A percentile compares a stretch with the other conserved stretches of the same genome.
These are phyloP conservation scores for Lophura swinhoii DNA, from an alignment of 2,797 vertebrate genomes.

Conservation along the genomic window DNA sequence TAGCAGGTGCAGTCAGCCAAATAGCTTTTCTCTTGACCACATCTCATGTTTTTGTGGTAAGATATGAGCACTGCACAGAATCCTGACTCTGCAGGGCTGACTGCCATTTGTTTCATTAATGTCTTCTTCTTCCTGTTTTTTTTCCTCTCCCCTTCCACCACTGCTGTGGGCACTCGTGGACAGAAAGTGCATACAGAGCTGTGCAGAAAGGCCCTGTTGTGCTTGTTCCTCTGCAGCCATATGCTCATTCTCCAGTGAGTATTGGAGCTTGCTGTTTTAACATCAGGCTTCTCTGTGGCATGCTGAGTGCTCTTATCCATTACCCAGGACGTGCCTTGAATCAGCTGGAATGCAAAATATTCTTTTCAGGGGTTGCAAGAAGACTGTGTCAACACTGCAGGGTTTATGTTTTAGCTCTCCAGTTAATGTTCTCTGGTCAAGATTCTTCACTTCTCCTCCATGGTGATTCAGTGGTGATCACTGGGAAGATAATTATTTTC, in stretches of 20 bases:
- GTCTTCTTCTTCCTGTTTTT: background rate
- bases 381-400: conserved; percentile 14
- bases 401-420: conserved; percentile 18
- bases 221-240: background rate
- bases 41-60: background rate
- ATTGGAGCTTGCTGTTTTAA: background rate
- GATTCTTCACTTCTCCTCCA: background rate
- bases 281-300: background rate
- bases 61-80: background rate
- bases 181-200: background rate
- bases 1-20: background rate
- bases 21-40: background rate
- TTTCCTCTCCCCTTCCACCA: background rate
- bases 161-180: background rate
- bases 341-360: conserved; percentile 39
- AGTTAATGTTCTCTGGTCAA: background rate
- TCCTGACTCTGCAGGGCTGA: background rate
- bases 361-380: background rate
- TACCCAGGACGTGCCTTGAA: background rate
- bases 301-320: conserved; percentile 29
- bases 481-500: conserved; percentile 6
- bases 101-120: background rate
- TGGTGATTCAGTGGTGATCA: background rate
- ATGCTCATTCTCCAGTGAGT: background rate
- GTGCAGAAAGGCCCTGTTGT: background rate